Evolutionary conservation across 2,113 vertebrate species (phyloP).

Genomic region (Sceloporus undulatus): DNA sequence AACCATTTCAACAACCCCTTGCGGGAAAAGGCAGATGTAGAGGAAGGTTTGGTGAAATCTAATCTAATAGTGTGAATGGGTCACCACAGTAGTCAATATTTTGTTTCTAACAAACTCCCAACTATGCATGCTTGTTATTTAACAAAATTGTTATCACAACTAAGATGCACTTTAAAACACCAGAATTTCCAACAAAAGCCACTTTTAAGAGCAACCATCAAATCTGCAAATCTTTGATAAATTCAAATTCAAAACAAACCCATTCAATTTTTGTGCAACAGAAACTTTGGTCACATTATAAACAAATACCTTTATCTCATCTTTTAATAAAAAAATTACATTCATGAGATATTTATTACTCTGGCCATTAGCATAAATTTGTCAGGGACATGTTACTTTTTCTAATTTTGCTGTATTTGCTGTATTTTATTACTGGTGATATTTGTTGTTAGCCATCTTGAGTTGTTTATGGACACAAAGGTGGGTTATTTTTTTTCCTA

Average conservation of each 20-base stretch:
- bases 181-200: background rate
- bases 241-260: background rate
- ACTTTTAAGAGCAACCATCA: background rate
- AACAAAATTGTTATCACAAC: background rate
- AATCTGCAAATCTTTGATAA: background rate
- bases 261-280: background rate
- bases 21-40: background rate
- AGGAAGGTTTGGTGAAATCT: conserved; percentile 11
- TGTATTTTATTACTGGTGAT: background rate
- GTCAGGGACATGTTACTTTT: background rate
- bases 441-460: background rate
- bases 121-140: background rate
- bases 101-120: background rate
- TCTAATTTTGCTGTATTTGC: background rate
- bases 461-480: background rate
- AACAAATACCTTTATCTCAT: background rate
- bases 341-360: background rate
- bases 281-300: background rate
- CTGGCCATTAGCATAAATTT: background rate
- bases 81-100: background rate
- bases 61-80: background rate
- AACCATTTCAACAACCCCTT: background rate
- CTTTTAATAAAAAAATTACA: background rate
- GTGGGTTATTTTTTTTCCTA: background rate
- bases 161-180: no score